Conservation (phyloP, 2,888 invertebrate species). For the Papilio gigon region DNA sequence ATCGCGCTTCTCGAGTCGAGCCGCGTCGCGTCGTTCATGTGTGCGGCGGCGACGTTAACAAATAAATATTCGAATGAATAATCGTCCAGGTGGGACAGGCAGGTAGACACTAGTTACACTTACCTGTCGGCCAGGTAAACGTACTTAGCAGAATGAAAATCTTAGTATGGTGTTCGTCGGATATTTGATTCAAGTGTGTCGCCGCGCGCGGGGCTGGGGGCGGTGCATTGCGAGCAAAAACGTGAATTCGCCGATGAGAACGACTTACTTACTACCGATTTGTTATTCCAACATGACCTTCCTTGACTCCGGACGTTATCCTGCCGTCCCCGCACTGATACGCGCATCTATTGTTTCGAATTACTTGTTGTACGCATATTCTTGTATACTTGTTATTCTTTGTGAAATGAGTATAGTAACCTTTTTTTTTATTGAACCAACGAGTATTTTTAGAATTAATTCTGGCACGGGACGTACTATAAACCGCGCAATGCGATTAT, state of each 20-base stretch:
- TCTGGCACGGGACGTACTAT: background rate
- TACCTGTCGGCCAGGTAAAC: conserved; percentile 47
- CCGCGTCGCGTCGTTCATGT: background rate
- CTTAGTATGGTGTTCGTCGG: conserved; percentile 29
- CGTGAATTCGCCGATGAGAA: conserved; percentile 50
- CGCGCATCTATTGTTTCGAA: conserved; percentile 42
- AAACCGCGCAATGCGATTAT: background rate
- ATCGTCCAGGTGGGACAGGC: conserved; percentile 58
- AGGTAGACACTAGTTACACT: conserved; percentile 54
- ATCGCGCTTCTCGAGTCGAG: conserved; percentile 54
- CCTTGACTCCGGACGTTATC: conserved; percentile 64
- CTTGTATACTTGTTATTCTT: conserved; percentile 13
- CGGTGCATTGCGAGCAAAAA: conserved; percentile 50
- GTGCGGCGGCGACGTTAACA: conserved; percentile 48
- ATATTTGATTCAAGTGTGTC: conserved; percentile 27
- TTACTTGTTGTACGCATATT: background rate
- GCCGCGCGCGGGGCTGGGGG: conserved; percentile 24
- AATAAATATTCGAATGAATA: conserved; percentile 51
- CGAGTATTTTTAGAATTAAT: background rate
- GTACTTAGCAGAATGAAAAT: conserved; percentile 30
- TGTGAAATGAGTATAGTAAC: background rate
- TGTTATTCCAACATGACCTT: conserved; percentile 70
- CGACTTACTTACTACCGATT: conserved; percentile 51
- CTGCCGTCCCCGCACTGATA: conserved; percentile 51
- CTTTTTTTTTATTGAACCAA: background rate